Base-by-base conservation (phyloP, 30 jellyfish, hydroid and myxozoan species). In the Pseudorhiza aurosa region DNA sequence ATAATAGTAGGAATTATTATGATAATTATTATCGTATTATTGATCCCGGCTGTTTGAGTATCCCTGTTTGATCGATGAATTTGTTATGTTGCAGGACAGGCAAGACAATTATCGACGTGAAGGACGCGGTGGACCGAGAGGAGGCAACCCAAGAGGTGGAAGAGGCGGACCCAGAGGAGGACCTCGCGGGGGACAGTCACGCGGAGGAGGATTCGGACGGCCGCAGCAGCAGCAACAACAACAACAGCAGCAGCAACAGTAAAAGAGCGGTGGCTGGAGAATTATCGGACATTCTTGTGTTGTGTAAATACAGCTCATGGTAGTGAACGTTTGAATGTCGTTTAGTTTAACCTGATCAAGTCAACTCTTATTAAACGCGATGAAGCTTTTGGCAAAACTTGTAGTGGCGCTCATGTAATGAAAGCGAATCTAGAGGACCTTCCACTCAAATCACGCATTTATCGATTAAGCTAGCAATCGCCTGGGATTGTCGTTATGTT, bases 111-210 rank as follows among this genome's bases (percentile, higher is more conserved):
- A 58, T 50, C 81, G 89, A 18, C 89, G 89, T 77, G 89, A 77
- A 28, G 78, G 89, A 42, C 53, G 89, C 56, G 87, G 96, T 59
- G 97, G 94, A 15, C 85, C 71, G 15, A 36, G 78, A 44, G 60
- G 87, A 47, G 88, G 87, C 14, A 81, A 65, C 44, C 92, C 49
- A 4, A 64, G 77, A 33, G 77, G 77, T 35, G 55, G 55, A 14
- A 39, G 96, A 72, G 95, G 97, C 8, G 81, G 87, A 11, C 62
- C 81, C 1, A 37, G 97, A 45, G 96, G 93, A 39, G 84, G 77
- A 18, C 81, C 68, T 15, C 87, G 88, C 24, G 84, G 97, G 11
- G 97, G 94, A 15, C 94, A 85, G 4, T 70, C 56, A 7, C 75
- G 75, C 49, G 75, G 96, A 2, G 89, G 89, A 27, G 78, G 46